Evolutionary conservation across 2,888 invertebrate species (phyloP), one percentile per base, ranked within the genome.

Genomic region (Mystacides longicornis): DNA sequence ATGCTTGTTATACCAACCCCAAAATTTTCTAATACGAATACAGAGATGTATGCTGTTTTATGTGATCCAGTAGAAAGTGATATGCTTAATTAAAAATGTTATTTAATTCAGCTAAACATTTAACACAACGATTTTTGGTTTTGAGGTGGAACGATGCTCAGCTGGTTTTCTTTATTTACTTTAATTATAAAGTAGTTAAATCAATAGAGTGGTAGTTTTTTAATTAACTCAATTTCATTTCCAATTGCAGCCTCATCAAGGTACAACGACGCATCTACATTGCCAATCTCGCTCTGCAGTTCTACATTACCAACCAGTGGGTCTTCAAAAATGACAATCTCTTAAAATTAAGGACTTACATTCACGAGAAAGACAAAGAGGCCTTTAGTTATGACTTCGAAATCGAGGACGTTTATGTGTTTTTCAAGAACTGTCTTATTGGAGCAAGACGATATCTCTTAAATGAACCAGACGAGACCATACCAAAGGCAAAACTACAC

Each of bases 291-390:
- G 87, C 87, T 0, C 67, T 95, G 2, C 74, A 80, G 14, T 87
- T 86, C 68, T 95, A 92, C 66, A 77, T 87, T 1, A 78, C 76
- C 0, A 83, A 87, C 64, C 80, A 87, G 61, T 96, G 94, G 94
- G 72, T 72, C 0, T 92, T 93, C 64, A 68, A 72, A 48, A 89
- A 88, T 62, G 67, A 75, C 0, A 86, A 86, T 62, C 73, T 82
- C 52, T 62, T 79, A 2, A 66, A 65, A 1, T 70, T 87, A n/a
- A 73, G 81, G 31, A 67, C 74, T 0, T 65, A 68, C 1, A 64
- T 86, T 33, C 72, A 77, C 48, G 67, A 70, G 0, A 65, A 68
- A 16, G 86, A 85, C 57, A 59, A 62, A 18, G 67, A 78, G 16
- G 67, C 72, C 2, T 90, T 87, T 65, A 79, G 77, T 55, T 87